Conservation (phyloP, 2,113 vertebrate species). For the Cervus canadensis region DNA sequence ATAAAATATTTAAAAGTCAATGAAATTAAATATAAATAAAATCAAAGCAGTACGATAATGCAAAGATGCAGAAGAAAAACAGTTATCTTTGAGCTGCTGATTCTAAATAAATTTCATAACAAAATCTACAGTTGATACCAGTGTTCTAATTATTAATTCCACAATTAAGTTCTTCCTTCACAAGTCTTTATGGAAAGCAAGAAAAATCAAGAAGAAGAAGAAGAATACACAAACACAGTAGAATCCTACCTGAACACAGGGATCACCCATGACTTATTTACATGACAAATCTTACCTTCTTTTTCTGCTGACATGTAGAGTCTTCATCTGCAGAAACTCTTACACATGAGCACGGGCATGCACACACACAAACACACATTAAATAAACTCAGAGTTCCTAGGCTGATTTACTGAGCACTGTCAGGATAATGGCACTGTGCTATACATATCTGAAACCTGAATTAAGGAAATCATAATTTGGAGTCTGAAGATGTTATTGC, state of each 20-base stretch:
- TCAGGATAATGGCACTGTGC: neutral
- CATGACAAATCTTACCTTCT: neutral
- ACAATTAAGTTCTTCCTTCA: neutral
- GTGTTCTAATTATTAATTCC: neutral
- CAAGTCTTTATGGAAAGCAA: neutral
- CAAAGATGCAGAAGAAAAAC: neutral
- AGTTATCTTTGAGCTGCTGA: neutral
- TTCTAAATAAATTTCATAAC: neutral
- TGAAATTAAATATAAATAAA: conserved; percentile 16
- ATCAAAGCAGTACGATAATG: neutral
- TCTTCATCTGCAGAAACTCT: neutral
- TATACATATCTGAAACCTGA: neutral
- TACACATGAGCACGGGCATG: neutral
- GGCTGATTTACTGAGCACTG: neutral
- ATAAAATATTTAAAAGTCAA: neutral
- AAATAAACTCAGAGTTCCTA: neutral
- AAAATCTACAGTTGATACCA: neutral
- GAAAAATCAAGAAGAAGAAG: neutral
- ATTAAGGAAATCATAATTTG: neutral
- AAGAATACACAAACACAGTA: neutral
- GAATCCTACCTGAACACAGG: neutral
- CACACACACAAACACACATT: neutral
- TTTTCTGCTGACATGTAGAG: neutral
- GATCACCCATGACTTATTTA: neutral
- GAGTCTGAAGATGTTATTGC: neutral